A percentile compares a stretch with the other conserved stretches of the same genome.
Evolutionary conservation across 35 echinoderm and acorn worm species (phyloP).

Genomic region (Apostichopus parvimensis): DNA sequence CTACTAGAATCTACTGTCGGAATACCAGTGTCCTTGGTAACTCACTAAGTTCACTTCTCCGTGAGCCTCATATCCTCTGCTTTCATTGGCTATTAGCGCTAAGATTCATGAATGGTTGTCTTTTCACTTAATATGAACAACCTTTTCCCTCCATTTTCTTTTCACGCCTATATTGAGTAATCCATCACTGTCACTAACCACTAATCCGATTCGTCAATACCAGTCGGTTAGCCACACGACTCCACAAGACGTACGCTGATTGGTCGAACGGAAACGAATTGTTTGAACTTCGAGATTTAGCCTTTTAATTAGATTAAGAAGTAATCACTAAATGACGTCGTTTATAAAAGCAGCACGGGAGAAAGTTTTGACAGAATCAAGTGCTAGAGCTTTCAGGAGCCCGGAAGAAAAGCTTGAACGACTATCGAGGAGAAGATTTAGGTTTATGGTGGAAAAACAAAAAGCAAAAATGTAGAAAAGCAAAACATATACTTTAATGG

Average conservation of each 20-base stretch:
- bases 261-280: neutral
- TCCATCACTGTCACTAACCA: slow-evolving; percentile 36
- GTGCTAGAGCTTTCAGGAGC: slow-evolving; percentile 31
- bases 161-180: neutral
- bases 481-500: neutral
- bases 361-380: slow-evolving; percentile 15
- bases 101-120: neutral
- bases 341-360: neutral
- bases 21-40: slow-evolving; percentile 4
- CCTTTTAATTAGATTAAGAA: slow-evolving; percentile 40
- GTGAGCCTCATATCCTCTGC: neutral
- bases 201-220: slow-evolving; percentile 46
- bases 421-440: neutral
- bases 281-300: neutral
- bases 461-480: neutral
- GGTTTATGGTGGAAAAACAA: neutral
- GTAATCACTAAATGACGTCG: slow-evolving; percentile 37
- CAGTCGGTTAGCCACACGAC: neutral
- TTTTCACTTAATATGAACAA: neutral
- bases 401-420: neutral
- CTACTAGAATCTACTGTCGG: neutral
- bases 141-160: neutral
- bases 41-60: neutral
- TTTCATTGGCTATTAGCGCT: slow-evolving; percentile 12
- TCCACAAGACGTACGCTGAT: neutral